These are phyloP conservation scores for Pituophis catenifer DNA, from an alignment of 2,113 vertebrate genomes.

Conservation along the genomic window DNA sequence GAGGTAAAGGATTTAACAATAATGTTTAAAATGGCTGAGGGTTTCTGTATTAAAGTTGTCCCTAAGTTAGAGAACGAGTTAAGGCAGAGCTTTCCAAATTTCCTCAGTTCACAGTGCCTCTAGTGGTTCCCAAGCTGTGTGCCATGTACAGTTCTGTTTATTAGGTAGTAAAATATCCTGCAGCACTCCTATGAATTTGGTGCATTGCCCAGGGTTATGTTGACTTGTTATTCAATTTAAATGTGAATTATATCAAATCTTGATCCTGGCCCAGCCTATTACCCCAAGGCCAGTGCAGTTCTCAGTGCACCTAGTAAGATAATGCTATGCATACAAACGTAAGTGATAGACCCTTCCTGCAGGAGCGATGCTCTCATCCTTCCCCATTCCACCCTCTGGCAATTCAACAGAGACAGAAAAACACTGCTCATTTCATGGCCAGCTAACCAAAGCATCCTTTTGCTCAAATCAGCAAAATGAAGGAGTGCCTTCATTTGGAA, in stretches of 20 bases:
- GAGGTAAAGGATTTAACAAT: background rate
- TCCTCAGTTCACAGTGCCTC: background rate
- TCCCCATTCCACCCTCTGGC: background rate
- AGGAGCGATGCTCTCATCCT: background rate
- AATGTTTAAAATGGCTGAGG: background rate
- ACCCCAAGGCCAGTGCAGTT: background rate
- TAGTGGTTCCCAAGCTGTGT: background rate
- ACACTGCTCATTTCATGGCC: background rate
- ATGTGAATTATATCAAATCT: background rate
- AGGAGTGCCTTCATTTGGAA: background rate
- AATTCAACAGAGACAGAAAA: background rate
- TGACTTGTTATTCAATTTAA: background rate
- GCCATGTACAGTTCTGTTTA: background rate
- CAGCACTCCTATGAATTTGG: background rate
- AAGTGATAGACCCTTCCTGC: background rate
- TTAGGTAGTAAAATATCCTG: background rate
- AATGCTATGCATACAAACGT: background rate
- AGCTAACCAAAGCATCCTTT: background rate
- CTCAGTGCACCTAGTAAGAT: background rate
- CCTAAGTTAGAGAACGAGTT: background rate
- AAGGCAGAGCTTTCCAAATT: background rate
- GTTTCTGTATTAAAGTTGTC: background rate
- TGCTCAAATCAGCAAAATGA: background rate
- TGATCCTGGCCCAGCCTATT: background rate
- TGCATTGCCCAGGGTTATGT: background rate